phyloP scores from a whole-genome alignment of 2,113 vertebrate species.

The Bubalus kerabau region DNA sequence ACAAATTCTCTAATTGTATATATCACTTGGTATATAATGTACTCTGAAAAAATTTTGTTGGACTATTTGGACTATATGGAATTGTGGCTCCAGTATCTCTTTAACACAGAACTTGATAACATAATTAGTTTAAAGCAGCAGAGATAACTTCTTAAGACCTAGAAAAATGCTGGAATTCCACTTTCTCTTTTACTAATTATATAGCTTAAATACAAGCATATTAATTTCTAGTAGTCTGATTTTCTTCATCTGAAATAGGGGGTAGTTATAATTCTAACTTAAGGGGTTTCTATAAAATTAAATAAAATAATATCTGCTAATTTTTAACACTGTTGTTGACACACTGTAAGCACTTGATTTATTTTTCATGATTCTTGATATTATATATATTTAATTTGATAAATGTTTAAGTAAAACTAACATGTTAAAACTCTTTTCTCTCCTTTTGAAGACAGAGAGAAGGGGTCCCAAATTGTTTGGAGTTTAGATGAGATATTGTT shows the following conservation, averaged over 20 bases:
- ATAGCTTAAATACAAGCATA: not conserved
- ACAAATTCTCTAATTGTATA: not conserved
- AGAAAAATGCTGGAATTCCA: not conserved
- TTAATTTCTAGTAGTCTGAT: not conserved
- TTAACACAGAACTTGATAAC: not conserved
- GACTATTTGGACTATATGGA: not conserved
- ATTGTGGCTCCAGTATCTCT: not conserved
- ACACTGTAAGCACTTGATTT: not conserved
- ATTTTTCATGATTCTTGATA: not conserved
- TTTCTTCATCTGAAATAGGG: not conserved
- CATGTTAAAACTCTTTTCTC: not conserved
- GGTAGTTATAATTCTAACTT: not conserved
- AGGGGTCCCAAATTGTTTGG: not conserved
- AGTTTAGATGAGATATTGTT: not conserved
- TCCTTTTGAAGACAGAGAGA: not conserved
- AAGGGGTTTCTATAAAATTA: not conserved
- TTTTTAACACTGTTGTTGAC: not conserved
- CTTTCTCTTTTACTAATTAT: not conserved
- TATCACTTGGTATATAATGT: not conserved
- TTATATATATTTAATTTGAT: not conserved
- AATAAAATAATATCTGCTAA: not conserved
- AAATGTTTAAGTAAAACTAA: not conserved
- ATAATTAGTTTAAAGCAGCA: not conserved
- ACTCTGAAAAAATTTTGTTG: not conserved
- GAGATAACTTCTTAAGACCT: not conserved